A percentile compares a stretch with the other conserved stretches of the same genome.
Evolutionary conservation across 2,888 invertebrate species (phyloP).

Genomic region (Lepidochitona cinerea): DNA sequence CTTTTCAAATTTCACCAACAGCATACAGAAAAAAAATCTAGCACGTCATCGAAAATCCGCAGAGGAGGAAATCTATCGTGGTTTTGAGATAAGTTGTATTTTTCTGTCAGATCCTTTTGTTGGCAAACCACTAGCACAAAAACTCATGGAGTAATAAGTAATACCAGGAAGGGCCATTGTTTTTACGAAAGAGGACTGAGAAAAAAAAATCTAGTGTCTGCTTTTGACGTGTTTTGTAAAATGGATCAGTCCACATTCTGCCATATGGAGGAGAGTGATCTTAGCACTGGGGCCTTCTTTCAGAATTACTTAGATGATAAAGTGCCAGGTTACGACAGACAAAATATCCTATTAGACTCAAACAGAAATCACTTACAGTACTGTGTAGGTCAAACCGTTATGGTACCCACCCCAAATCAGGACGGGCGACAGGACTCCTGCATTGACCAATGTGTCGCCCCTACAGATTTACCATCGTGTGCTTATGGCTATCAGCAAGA

Average conservation of each 20-base stretch:
- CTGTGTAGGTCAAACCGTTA: background rate
- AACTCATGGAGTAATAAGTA: no score
- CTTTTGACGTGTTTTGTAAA: background rate
- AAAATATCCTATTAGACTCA: background rate
- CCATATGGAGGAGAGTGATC: background rate
- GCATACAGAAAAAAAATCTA: background rate
- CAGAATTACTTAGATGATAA: background rate
- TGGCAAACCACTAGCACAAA: no score
- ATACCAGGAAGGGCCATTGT: no score
- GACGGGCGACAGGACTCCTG: background rate
- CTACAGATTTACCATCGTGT: background rate
- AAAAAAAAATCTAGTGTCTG: background rate
- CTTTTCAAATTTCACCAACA: background rate
- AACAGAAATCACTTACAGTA: background rate
- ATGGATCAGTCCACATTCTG: background rate
- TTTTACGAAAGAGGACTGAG: no score
- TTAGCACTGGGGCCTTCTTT: background rate
- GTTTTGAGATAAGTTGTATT: background rate
- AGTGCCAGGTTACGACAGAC: background rate
- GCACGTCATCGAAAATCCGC: background rate
- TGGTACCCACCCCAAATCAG: background rate
- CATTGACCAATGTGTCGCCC: background rate
- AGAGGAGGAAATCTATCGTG: background rate
- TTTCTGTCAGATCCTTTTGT: constrained; percentile 1
- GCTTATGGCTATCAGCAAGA: background rate